A percentile compares a stretch with the other conserved stretches of the same genome.
phyloP scores from a whole-genome alignment of 2,888 invertebrate genomes.

The Thumatha senex region DNA sequence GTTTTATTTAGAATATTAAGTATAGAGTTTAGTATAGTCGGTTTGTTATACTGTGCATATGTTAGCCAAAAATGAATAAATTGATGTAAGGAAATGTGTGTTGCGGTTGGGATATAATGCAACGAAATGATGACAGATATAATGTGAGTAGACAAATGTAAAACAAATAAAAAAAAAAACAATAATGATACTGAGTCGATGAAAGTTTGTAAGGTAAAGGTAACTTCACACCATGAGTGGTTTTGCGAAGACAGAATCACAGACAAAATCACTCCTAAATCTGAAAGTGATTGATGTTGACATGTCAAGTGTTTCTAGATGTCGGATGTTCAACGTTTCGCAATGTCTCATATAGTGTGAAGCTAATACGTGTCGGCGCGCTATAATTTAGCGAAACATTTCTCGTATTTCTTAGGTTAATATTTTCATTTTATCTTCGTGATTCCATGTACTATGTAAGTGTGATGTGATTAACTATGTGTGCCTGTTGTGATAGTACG shows the following conservation, averaged over 20 bases:
- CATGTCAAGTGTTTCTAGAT: too few species aligned
- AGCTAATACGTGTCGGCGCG: not conserved
- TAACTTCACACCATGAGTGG: not conserved
- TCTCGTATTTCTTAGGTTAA: conserved; percentile 39
- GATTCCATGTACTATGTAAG: conserved; percentile 59
- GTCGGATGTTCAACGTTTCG: too few species aligned
- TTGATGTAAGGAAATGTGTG: conserved; percentile 16
- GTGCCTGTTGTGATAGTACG: conserved; percentile 61
- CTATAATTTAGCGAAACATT: conserved; percentile 24
- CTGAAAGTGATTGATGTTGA: too few species aligned
- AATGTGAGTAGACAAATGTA: conserved; percentile 10
- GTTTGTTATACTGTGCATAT: conserved; percentile 45
- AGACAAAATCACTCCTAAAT: too few species aligned
- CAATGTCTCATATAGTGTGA: not conserved
- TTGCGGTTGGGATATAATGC: conserved; percentile 41
- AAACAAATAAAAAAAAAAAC: conserved; percentile 2
- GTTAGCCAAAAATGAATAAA: conserved; percentile 15
- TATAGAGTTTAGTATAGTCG: conserved; percentile 43
- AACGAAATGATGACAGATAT: conserved; percentile 46
- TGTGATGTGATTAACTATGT: conserved; percentile 52
- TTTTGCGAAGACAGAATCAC: not conserved
- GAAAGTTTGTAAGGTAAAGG: not conserved
- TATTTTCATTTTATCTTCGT: conserved; percentile 55
- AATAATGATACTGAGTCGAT: not conserved
- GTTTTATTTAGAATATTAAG: too few species aligned